These are phyloP conservation scores for Oceanodroma leucorhoa DNA, from an alignment of 2,797 vertebrate species.

Conservation along the genomic window DNA sequence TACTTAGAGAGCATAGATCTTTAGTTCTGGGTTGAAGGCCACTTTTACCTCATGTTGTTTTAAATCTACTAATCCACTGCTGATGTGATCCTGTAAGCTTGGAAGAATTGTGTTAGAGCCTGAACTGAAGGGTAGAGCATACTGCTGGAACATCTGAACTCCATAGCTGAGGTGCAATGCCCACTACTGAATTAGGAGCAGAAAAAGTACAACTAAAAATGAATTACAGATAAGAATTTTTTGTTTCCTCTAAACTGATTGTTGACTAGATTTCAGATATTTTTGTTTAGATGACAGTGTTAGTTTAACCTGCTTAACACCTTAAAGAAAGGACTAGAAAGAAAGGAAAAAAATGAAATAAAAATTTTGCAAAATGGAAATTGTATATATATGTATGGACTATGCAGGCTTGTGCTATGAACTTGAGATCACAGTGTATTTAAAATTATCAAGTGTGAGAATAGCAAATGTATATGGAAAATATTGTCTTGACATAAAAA, in stretches of 20 bases:
- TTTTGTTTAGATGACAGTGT: neutral
- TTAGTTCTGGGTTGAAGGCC: neutral
- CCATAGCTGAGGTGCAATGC: neutral
- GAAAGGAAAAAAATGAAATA: neutral
- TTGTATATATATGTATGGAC: neutral
- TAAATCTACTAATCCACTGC: neutral
- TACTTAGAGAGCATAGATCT: neutral
- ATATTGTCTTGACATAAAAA: neutral
- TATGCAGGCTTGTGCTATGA: neutral
- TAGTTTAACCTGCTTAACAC: neutral
- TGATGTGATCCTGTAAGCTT: neutral
- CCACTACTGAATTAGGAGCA: neutral
- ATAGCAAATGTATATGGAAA: neutral
- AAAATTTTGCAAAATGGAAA: neutral
- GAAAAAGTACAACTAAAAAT: neutral
- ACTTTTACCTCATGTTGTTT: neutral
- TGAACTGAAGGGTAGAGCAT: neutral
- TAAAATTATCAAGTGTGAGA: neutral
- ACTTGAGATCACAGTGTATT: neutral
- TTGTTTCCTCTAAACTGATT: neutral
- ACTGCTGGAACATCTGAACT: neutral
- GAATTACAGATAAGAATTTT: neutral
- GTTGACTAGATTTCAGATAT: neutral
- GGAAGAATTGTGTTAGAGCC: neutral
- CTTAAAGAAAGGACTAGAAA: neutral